Evolutionary conservation across 2,888 invertebrate species (phyloP).

Genomic region (Drosophila conformis): DNA sequence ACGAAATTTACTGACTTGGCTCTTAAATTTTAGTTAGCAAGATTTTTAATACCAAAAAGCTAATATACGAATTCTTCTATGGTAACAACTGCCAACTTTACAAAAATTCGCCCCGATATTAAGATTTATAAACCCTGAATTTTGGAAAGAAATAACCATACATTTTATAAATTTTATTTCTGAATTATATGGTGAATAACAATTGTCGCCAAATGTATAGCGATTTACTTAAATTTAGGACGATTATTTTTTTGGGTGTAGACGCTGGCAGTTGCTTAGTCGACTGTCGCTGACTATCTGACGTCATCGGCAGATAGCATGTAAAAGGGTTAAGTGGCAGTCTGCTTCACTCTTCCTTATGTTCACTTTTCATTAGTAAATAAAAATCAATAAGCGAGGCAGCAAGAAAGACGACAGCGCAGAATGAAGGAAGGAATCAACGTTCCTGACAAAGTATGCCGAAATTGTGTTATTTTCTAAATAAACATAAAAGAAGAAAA

Average conservation of each 20-base stretch:
- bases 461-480: conserved; percentile 14
- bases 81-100: too few relatives aligned
- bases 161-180: too few relatives aligned
- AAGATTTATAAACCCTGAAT: too few relatives aligned
- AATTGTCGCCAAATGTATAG: too few relatives aligned
- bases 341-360: conserved; percentile 46
- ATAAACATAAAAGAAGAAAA: background rate
- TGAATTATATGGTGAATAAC: too few relatives aligned
- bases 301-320: conserved; percentile 78
- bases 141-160: too few relatives aligned
- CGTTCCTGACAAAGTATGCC: conserved; percentile 10
- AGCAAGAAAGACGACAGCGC: conserved; percentile 21
- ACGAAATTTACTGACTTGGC: too few relatives aligned
- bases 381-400: conserved; percentile 67
- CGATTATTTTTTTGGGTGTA: conserved; percentile 9
- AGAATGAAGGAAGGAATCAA: conserved; percentile 16
- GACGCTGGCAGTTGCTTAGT: conserved; percentile 41
- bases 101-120: too few relatives aligned
- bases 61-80: too few relatives aligned
- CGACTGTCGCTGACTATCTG: conserved; percentile 56
- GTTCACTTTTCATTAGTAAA: conserved; percentile 77
- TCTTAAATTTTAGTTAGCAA: too few relatives aligned
- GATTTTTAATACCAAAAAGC: too few relatives aligned
- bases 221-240: too few relatives aligned
- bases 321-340: conserved; percentile 76